These are phyloP conservation scores for Nephotettix cincticeps DNA, from an alignment of 1,140 invertebrate genomes.

Conservation along the genomic window DNA sequence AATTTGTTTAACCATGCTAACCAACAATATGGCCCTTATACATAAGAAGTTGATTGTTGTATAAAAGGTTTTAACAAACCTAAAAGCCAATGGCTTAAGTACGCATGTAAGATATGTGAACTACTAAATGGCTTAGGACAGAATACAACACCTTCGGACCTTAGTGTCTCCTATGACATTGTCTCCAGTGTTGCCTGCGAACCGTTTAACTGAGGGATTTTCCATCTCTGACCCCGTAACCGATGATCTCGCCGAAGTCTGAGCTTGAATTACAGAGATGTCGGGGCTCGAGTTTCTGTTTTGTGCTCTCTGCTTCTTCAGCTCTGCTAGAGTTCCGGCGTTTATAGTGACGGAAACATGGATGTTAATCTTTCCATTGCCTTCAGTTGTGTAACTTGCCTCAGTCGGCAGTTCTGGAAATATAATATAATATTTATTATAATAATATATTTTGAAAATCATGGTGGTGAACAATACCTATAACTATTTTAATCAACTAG, in stretches of 20 bases:
- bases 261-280: not conserved
- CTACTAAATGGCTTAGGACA: constrained; percentile 42
- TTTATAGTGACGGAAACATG: constrained; percentile 68
- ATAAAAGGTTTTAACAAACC: no score
- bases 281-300: constrained; percentile 62
- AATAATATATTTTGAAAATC: no score
- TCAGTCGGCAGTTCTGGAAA: constrained; percentile 44
- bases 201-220: constrained; percentile 54
- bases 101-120: no score
- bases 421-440: no score
- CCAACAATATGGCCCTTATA: no score
- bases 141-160: constrained; percentile 60
- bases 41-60: no score
- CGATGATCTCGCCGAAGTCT: not conserved
- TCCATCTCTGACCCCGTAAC: constrained; percentile 46
- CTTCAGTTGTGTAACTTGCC: constrained; percentile 55
- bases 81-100: no score
- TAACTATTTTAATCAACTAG: no score
- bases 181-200: constrained; percentile 65
- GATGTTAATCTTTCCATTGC: constrained; percentile 87
- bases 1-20: no score
- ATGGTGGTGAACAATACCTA: no score
- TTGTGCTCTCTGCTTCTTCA: constrained; percentile 86
- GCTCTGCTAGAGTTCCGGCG: constrained; percentile 73
- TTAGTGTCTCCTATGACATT: constrained; percentile 62